phyloP scores from a whole-genome alignment of 2,888 invertebrate genomes.

The Dichetophora obliterata region DNA sequence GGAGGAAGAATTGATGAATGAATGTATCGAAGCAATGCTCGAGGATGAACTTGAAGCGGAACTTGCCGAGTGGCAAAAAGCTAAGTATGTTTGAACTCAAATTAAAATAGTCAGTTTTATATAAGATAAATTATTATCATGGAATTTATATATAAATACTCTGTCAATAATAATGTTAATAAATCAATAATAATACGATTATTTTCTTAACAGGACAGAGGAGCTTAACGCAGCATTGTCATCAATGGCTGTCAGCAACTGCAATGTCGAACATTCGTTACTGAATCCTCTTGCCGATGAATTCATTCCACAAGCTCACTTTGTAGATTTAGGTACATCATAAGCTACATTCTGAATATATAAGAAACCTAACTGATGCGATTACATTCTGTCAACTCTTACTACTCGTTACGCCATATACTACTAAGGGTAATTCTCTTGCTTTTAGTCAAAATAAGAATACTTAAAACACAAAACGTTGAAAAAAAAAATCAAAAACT shows the following conservation, averaged over 20 bases:
- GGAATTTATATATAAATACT: not conserved
- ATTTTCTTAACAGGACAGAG: constrained; percentile 57
- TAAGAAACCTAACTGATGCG: constrained; percentile 31
- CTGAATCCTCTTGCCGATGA: constrained; percentile 89
- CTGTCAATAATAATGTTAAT: not conserved
- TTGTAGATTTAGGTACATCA: constrained; percentile 63
- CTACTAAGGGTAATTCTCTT: constrained; percentile 39
- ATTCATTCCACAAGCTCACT: constrained; percentile 77
- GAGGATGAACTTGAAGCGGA: constrained; percentile 78
- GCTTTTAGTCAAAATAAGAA: constrained; percentile 33
- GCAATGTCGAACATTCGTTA: constrained; percentile 75
- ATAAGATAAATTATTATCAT: not conserved
- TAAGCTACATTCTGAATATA: constrained; percentile 50
- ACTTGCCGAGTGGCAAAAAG: constrained; percentile 66
- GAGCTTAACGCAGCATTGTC: constrained; percentile 67
- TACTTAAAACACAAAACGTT: constrained; percentile 45
- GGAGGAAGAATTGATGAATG: constrained; percentile 89
- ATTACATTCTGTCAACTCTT: not conserved
- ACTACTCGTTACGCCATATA: constrained; percentile 31
- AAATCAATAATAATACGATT: not conserved
- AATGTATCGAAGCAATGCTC: constrained; percentile 87
- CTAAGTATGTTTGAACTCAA: constrained; percentile 55
- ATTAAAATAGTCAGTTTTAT: too few species aligned
- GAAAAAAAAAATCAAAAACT: constrained; percentile 33
- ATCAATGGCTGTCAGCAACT: constrained; percentile 63